Percentiles rank a stretch among this genome's conserved stretches.
These are phyloP conservation scores for Sebastes vulpes DNA, from an alignment of 2,797 vertebrate genomes.

Conservation along the genomic window DNA sequence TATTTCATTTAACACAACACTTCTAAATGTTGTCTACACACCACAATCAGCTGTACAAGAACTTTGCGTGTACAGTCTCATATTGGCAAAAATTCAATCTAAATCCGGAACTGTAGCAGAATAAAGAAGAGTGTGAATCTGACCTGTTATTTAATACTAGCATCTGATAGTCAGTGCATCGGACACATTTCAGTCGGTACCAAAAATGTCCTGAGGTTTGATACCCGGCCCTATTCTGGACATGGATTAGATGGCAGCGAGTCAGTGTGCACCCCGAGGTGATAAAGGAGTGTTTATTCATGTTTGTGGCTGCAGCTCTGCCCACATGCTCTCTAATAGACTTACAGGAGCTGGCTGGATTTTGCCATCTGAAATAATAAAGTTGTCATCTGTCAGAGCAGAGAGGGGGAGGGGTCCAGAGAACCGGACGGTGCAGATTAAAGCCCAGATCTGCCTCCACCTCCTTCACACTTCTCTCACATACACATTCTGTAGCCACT, in stretches of 20 bases:
- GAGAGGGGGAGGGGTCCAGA: constrained; percentile 56
- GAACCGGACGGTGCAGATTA: constrained; percentile 75
- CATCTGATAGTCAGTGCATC: not conserved
- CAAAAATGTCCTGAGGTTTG: not conserved
- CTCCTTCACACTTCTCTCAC: constrained; percentile 42
- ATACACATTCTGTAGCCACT: constrained; percentile 41
- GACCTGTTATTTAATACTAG: not conserved
- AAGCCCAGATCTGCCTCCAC: constrained; percentile 68
- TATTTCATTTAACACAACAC: not conserved
- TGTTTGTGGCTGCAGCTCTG: constrained; percentile 54
- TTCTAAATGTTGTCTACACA: not conserved
- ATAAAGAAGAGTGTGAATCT: not conserved
- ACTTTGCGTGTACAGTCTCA: not conserved
- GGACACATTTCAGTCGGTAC: not conserved
- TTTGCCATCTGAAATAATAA: constrained; percentile 87
- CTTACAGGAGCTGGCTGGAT: constrained; percentile 62
- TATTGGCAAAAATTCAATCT: not conserved
- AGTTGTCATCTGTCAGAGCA: constrained; percentile 85
- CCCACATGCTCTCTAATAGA: constrained; percentile 64
- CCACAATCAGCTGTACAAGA: not conserved
- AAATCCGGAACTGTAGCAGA: not conserved
- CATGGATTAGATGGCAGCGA: not conserved
- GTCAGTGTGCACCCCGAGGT: not conserved
- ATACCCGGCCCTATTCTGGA: not conserved
- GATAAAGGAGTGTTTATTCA: constrained; percentile 64